These are phyloP conservation scores for Drosophila tsacasi DNA, from an alignment of 1,140 invertebrate species.

Conservation along the genomic window DNA sequence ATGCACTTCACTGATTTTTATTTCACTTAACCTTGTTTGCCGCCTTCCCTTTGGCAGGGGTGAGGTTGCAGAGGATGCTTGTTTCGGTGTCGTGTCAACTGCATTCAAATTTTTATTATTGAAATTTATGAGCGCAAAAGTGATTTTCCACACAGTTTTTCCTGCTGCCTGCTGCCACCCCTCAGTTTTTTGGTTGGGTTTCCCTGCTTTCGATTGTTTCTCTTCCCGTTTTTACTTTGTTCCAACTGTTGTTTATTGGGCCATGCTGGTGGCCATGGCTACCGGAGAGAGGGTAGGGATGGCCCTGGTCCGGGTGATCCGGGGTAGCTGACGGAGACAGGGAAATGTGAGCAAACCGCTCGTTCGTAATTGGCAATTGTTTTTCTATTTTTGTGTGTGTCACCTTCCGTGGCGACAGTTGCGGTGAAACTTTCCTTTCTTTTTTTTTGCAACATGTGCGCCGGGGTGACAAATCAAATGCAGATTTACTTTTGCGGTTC, in stretches of 20 bases:
- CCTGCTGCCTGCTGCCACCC: conserved; percentile 33
- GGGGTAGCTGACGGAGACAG: conserved; percentile 17
- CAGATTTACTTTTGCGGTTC: conserved; percentile 57
- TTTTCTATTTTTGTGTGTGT: conserved; percentile 66
- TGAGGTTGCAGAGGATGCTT: conserved; percentile 40
- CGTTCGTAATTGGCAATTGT: conserved; percentile 80
- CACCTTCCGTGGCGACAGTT: conserved; percentile 63
- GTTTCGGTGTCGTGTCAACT: conserved; percentile 77
- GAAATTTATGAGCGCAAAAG: conserved; percentile 83
- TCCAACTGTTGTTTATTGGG: conserved; percentile 47
- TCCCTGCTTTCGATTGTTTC: conserved; percentile 35
- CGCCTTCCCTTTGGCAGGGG: conserved; percentile 2
- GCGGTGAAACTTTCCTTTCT: conserved; percentile 26
- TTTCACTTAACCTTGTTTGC: conserved; percentile 75
- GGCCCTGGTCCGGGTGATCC: conserved; percentile 17
- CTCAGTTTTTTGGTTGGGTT: conserved; percentile 36
- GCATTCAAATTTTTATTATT: conserved; percentile 84
- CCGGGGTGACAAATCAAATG: conserved; percentile 58
- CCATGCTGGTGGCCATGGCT: conserved; percentile 69
- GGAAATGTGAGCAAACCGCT: conserved; percentile 45
- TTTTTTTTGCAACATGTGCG: conserved; percentile 70
- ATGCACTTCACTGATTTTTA: conserved; percentile 73
- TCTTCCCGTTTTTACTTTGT: conserved; percentile 44
- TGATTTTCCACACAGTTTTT: conserved; percentile 82
- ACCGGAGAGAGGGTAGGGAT: conserved; percentile 38